Evolutionary conservation across 2,888 invertebrate species (phyloP).

Genomic region (Sesia apiformis): DNA sequence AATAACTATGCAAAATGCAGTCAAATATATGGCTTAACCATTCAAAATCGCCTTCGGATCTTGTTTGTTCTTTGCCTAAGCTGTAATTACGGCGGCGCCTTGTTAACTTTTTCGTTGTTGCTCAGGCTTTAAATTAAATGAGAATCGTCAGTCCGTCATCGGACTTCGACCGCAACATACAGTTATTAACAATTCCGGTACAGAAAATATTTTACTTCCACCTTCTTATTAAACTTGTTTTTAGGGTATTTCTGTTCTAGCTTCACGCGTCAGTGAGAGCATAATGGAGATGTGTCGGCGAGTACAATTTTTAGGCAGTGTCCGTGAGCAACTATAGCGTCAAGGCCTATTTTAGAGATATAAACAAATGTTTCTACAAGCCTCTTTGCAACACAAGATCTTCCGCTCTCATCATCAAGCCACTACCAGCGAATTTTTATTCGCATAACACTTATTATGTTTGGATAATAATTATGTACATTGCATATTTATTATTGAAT

Average conservation of each 20-base stretch:
- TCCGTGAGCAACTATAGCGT: no score
- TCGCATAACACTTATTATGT: no score
- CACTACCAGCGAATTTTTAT: no score
- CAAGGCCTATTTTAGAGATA: no score
- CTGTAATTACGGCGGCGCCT: conserved; percentile 68
- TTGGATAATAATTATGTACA: no score
- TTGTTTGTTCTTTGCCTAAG: conserved; percentile 62
- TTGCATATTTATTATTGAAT: no score
- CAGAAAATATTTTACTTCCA: conserved; percentile 71
- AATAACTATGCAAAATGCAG: conserved; percentile 28
- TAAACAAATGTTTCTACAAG: no score
- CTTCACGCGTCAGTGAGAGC: conserved; percentile 29
- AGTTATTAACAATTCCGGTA: conserved; percentile 71
- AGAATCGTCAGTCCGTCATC: conserved; percentile 47
- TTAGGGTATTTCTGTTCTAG: conserved; percentile 42
- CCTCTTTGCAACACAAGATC: no score
- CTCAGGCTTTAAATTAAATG: conserved; percentile 68
- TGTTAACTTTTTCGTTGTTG: conserved; percentile 57
- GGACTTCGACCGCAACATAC: conserved; percentile 54
- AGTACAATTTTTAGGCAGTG: no score
- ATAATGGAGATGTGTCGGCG: conserved; percentile 30
- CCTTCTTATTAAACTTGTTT: conserved; percentile 69
- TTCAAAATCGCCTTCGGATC: conserved; percentile 36
- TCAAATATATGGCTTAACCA: conserved; percentile 53
- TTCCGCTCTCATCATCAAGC: no score